Evolutionary conservation across 2,797 vertebrate genomes (phyloP).

Genomic region (Capromys pilorides): DNA sequence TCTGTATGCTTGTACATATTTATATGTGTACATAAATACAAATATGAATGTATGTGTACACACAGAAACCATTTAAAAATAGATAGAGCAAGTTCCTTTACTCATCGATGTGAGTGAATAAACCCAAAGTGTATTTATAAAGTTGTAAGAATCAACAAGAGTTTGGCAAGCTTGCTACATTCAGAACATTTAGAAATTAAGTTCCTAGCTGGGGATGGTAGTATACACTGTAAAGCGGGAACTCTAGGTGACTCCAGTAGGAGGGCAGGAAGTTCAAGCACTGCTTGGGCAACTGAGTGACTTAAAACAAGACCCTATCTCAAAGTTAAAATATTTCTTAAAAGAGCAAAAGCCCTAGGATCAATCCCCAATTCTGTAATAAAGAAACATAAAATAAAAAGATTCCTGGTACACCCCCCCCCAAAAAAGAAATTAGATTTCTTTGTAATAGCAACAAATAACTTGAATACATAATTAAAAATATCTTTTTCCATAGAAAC

Average conservation of each 20-base stretch:
- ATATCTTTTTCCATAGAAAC: neutral
- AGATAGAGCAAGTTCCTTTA: neutral
- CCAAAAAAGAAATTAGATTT: neutral
- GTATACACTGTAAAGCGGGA: neutral
- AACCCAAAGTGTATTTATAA: neutral
- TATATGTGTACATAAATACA: neutral
- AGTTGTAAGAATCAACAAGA: neutral
- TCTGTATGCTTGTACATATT: neutral
- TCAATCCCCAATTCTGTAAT: neutral
- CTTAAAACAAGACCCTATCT: neutral
- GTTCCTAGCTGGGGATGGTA: neutral
- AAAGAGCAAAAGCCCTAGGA: neutral
- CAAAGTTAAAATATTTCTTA: neutral
- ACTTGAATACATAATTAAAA: slow-evolving; percentile 3
- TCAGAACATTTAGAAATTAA: neutral
- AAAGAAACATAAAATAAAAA: neutral
- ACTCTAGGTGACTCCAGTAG: neutral
- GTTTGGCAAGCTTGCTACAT: neutral
- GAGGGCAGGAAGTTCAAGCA: neutral
- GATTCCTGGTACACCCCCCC: neutral
- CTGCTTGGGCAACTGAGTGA: neutral
- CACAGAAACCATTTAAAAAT: neutral
- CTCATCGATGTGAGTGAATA: neutral
- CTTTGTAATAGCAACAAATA: neutral
- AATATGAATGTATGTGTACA: neutral